Evolutionary conservation across 2,888 invertebrate genomes (phyloP).

Genomic region (Mactromeris polynyma): DNA sequence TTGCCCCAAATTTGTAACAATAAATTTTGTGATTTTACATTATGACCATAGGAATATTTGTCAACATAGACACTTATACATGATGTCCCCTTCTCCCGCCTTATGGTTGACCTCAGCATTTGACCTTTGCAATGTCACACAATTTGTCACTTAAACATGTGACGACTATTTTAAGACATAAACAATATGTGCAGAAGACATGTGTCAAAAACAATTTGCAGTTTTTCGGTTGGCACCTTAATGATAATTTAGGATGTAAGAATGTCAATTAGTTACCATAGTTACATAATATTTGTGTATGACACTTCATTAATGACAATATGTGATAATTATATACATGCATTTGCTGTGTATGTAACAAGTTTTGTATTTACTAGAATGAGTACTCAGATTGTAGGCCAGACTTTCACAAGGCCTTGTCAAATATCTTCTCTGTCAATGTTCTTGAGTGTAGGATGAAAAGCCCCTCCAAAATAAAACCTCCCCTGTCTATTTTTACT

Average conservation of each 20-base stretch:
- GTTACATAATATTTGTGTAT: conserved; percentile 1
- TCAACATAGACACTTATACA: background rate
- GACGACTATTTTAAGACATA: conserved; percentile 20
- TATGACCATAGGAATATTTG: background rate
- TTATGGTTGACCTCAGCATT: conserved; percentile 10
- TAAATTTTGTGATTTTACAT: background rate
- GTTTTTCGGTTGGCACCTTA: background rate
- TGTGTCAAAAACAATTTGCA: conserved; percentile 39
- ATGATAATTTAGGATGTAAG: background rate
- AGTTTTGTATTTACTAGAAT: no score
- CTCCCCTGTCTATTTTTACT: no score
- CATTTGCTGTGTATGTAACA: background rate
- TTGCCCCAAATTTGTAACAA: no score
- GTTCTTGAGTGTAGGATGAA: no score
- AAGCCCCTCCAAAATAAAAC: no score
- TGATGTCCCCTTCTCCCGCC: background rate
- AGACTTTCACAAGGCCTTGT: no score
- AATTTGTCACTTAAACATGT: conserved; percentile 4
- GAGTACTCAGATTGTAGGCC: no score
- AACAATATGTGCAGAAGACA: background rate
- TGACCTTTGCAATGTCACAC: conserved; percentile 35
- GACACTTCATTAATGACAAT: conserved; percentile 18
- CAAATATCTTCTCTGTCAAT: no score
- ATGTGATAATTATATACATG: background rate
- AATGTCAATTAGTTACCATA: conserved; percentile 7